Conservation (phyloP, 1,140 invertebrate genomes). For the Heliconius nattereri region DNA sequence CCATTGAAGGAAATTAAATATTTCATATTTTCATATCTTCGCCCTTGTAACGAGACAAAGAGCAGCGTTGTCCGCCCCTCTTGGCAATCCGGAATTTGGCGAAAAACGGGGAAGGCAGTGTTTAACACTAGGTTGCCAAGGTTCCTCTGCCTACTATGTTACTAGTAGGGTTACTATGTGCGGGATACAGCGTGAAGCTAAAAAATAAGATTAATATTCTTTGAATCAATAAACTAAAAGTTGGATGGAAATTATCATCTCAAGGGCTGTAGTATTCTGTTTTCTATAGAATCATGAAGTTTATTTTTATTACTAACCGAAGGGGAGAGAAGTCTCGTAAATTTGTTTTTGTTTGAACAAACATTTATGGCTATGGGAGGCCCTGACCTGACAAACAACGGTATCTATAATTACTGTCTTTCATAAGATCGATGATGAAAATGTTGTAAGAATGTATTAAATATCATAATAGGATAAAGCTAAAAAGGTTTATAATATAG, state of each 20-base stretch:
- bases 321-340: slow-evolving; percentile 3
- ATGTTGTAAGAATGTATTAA: not conserved
- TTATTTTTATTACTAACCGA: not conserved
- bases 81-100: too few species aligned
- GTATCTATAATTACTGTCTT: slow-evolving; percentile 6
- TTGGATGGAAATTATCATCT: not conserved
- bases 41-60: too few species aligned
- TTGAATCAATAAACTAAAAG: not conserved
- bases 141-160: too few species aligned
- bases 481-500: not conserved
- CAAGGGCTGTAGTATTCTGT: not conserved
- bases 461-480: not conserved
- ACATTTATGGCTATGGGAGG: not conserved
- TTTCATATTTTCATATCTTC: too few species aligned
- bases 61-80: too few species aligned
- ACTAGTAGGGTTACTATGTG: too few species aligned
- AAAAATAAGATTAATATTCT: not conserved
- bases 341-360: slow-evolving; percentile 6
- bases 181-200: too few species aligned
- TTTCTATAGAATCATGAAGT: not conserved
- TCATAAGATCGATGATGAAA: slow-evolving; percentile 1
- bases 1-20: too few species aligned
- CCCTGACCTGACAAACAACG: not conserved
- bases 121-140: too few species aligned
- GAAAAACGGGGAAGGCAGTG: too few species aligned